These are phyloP conservation scores for Ctenopoma kingsleyae DNA, from an alignment of 2,797 vertebrate genomes.

Conservation along the genomic window DNA sequence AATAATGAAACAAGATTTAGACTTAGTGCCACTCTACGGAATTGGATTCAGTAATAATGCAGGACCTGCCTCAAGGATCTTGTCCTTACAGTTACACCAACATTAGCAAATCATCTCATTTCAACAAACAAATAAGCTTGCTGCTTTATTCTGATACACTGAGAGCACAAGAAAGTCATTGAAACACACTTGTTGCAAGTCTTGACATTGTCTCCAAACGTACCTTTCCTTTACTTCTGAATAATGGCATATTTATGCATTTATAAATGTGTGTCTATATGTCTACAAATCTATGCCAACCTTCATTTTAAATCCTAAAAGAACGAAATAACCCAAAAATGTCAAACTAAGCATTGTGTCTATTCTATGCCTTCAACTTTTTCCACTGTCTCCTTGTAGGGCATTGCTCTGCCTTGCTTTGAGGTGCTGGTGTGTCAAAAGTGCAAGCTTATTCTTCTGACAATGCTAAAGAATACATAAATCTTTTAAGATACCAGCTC, in stretches of 20 bases:
- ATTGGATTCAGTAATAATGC: slow-evolving; percentile 29
- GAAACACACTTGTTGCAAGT: not conserved
- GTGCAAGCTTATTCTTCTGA: slow-evolving; percentile 14
- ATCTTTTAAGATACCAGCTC: slow-evolving; percentile 26
- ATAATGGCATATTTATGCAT: not conserved
- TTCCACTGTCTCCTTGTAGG: not conserved
- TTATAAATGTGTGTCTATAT: not conserved
- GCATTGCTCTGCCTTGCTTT: not conserved
- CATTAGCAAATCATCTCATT: slow-evolving; percentile 32
- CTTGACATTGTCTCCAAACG: not conserved
- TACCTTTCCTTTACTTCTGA: not conserved
- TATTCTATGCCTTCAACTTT: not conserved
- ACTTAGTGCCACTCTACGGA: not conserved
- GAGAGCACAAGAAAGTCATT: not conserved
- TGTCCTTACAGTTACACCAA: slow-evolving; percentile 27
- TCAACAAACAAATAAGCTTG: not conserved
- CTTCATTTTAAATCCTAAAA: not conserved
- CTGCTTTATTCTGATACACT: not conserved
- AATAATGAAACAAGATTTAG: slow-evolving; percentile 43
- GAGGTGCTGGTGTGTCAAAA: slow-evolving; percentile 11
- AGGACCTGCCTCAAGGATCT: slow-evolving; percentile 20
- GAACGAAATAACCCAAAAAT: not conserved
- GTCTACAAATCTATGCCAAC: not conserved
- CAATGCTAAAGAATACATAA: slow-evolving; percentile 23
- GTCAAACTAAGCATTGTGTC: not conserved